A percentile compares a stretch with the other conserved stretches of the same genome.
These are phyloP conservation scores for Euwallacea fornicatus DNA, from an alignment of 1,140 invertebrate species.

Conservation along the genomic window DNA sequence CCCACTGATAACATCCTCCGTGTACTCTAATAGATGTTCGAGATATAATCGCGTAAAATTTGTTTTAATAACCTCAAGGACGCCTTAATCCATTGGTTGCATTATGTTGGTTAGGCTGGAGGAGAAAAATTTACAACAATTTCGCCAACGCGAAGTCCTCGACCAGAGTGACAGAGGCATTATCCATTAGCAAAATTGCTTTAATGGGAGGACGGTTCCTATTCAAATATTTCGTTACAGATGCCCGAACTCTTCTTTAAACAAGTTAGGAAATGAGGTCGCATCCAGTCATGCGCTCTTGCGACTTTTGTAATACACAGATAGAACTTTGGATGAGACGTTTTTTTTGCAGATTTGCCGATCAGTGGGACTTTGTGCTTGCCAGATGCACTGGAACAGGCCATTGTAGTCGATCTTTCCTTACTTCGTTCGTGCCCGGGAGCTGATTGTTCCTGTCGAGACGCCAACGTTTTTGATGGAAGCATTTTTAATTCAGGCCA, in stretches of 20 bases:
- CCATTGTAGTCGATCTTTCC: constrained; percentile 50
- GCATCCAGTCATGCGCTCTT: constrained; percentile 21
- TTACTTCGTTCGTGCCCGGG: constrained; percentile 50
- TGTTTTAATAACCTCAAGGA: constrained; percentile 47
- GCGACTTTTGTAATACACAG: constrained; percentile 6
- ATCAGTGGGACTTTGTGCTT: constrained; percentile 49
- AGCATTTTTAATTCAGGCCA: constrained; percentile 51
- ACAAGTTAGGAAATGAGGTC: constrained; percentile 30
- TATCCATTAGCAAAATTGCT: constrained; percentile 47
- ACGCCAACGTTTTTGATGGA: constrained; percentile 46
- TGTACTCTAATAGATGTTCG: constrained; percentile 9
- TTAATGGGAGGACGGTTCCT: constrained; percentile 26
- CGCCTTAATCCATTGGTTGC: constrained; percentile 51
- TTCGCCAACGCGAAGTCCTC: constrained; percentile 20
- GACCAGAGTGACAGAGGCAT: constrained; percentile 45
- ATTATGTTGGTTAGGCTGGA: constrained; percentile 47
- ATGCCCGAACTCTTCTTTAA: constrained; percentile 29
- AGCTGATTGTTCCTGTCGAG: constrained; percentile 46
- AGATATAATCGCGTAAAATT: constrained; percentile 22
- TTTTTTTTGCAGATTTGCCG: constrained; percentile 34
- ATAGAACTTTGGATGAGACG: neutral
- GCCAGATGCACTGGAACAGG: constrained; percentile 51
- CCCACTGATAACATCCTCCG: neutral
- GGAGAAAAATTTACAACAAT: constrained; percentile 45
- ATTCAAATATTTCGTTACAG: constrained; percentile 20